Conservation (phyloP, 2,888 invertebrate genomes). For the Caenorhabditis panamensis region DNA sequence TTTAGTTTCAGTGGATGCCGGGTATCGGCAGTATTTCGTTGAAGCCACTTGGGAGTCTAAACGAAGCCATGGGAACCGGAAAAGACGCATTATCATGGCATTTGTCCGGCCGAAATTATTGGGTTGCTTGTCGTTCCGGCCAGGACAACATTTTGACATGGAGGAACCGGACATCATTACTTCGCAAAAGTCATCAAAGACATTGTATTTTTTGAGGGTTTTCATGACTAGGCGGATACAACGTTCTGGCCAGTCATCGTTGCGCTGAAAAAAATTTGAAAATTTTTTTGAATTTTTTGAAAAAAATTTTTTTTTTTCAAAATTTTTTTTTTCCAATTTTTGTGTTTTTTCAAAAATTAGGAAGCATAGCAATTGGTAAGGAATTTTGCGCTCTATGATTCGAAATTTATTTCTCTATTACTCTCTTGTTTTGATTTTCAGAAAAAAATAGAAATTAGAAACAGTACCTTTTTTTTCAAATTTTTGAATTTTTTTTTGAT, state of each 20-base stretch:
- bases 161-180: neutral
- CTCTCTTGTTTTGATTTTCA: no score
- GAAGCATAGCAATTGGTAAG: no score
- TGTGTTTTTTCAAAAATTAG: neutral
- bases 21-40: conserved; percentile 7
- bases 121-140: conserved; percentile 27
- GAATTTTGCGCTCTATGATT: no score
- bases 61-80: conserved; percentile 24
- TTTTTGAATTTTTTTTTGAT: no score
- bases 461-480: no score
- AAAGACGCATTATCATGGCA: conserved; percentile 20
- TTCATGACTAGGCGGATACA: neutral
- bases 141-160: conserved; percentile 26
- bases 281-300: neutral
- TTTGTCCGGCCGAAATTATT: conserved; percentile 10
- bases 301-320: neutral
- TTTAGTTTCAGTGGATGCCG: neutral
- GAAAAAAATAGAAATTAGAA: no score
- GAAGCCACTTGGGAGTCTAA: conserved; percentile 12
- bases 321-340: no score
- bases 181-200: conserved; percentile 16
- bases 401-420: no score
- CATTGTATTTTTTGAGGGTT: neutral
- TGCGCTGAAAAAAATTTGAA: neutral
- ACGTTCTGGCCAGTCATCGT: conserved; percentile 8